Evolutionary conservation across 2,113 vertebrate species (phyloP).

Genomic region (Galemys pyrenaicus): DNA sequence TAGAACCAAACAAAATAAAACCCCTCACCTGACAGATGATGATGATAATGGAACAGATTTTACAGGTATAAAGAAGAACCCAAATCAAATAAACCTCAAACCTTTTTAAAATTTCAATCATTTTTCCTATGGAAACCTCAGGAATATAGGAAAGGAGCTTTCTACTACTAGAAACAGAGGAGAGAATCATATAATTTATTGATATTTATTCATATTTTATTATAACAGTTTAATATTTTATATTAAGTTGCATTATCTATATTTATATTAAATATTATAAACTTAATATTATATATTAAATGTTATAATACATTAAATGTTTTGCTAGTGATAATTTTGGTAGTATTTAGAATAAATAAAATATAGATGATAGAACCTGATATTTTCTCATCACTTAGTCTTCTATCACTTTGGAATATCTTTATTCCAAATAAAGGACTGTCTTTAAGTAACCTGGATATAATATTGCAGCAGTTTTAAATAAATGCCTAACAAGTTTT

Average conservation of each 20-base stretch:
- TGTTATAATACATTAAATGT: background rate
- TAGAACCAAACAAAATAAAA: constrained; percentile 37
- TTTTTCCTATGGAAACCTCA: background rate
- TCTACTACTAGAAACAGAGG: background rate
- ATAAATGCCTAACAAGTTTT: background rate
- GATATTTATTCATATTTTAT: background rate
- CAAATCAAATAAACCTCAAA: background rate
- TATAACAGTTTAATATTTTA: too few relatives aligned
- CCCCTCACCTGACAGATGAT: background rate
- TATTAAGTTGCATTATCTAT: too few relatives aligned
- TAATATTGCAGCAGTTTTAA: background rate
- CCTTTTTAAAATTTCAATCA: constrained; percentile 3
- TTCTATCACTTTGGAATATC: too few relatives aligned
- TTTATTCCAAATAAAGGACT: background rate
- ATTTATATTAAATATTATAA: too few relatives aligned
- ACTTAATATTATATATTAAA: too few relatives aligned
- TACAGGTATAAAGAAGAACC: background rate
- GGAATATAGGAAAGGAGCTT: background rate
- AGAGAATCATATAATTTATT: background rate
- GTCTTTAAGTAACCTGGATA: background rate
- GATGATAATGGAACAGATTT: background rate
- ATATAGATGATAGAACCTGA: background rate
- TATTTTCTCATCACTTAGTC: background rate
- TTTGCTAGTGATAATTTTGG: background rate
- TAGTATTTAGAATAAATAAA: background rate